Evolutionary conservation across 2,797 vertebrate species (phyloP).

Genomic region (Falco biarmicus): DNA sequence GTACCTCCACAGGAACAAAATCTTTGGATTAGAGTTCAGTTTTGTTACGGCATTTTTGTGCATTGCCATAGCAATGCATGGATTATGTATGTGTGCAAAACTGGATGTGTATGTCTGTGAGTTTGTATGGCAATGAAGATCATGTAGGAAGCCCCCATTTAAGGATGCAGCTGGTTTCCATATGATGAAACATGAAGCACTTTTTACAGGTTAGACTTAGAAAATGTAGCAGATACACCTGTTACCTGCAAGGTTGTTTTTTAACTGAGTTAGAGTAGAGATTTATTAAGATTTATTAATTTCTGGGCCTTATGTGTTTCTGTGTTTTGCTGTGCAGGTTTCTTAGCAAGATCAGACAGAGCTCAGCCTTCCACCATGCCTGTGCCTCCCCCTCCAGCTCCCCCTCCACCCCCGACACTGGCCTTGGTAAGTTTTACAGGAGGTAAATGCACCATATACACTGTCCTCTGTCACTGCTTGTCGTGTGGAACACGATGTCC

Average conservation of each 20-base stretch:
- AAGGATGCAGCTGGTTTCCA: neutral
- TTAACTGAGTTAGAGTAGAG: neutral
- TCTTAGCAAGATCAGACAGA: slow-evolving; percentile 50
- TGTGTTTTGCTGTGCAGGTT: slow-evolving; percentile 68
- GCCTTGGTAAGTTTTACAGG: slow-evolving; percentile 79
- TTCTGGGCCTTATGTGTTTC: neutral
- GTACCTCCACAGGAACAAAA: neutral
- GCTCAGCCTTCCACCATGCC: slow-evolving; percentile 84
- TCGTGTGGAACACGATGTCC: neutral
- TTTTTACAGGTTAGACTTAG: neutral
- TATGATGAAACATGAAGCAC: neutral
- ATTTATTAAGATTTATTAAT: neutral
- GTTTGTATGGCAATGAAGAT: neutral
- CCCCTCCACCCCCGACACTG: slow-evolving; percentile 89
- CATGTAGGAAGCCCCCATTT: neutral
- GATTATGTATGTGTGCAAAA: neutral
- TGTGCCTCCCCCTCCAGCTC: slow-evolving; percentile 88
- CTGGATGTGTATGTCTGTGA: neutral
- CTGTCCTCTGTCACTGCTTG: neutral
- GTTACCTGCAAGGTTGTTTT: neutral
- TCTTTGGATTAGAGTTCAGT: neutral
- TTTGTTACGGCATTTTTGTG: neutral
- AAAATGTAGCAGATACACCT: neutral
- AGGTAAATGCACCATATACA: neutral
- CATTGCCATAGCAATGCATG: neutral